Conservation (phyloP, 2,888 invertebrate genomes). For the Rotaria sp. region DNA sequence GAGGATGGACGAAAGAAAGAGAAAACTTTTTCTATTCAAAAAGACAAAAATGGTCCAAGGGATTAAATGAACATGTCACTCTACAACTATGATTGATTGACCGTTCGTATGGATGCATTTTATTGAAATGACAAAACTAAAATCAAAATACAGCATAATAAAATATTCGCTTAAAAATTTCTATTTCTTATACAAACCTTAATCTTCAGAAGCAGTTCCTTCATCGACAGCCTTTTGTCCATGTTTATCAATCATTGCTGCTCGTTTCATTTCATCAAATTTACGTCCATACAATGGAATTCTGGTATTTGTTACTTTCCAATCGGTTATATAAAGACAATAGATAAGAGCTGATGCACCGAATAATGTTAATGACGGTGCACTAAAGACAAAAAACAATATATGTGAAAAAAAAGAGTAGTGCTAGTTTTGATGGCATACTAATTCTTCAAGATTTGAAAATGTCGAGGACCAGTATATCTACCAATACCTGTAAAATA, state of each 20-base stretch:
- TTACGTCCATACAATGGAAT: slow-evolving; percentile 29
- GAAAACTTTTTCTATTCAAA: not conserved
- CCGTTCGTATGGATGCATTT: not conserved
- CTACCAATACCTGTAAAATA: not conserved
- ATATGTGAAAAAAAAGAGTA: not conserved
- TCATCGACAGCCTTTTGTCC: slow-evolving; percentile 7
- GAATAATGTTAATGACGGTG: not conserved
- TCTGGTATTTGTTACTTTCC: slow-evolving; percentile 3
- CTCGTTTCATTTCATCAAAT: slow-evolving; percentile 27
- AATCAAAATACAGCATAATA: not conserved
- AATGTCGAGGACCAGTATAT: not conserved
- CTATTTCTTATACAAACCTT: not conserved
- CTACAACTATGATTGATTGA: slow-evolving; percentile 8
- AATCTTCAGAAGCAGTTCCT: not conserved
- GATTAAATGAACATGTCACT: not conserved
- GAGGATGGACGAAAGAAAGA: not conserved
- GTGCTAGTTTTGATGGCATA: not conserved
- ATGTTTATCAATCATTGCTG: not conserved
- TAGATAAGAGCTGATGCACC: not conserved
- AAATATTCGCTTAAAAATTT: not conserved
- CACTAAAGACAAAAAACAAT: not conserved
- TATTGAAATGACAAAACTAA: not conserved
- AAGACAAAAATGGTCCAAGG: not conserved
- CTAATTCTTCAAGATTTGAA: not conserved
- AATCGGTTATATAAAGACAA: slow-evolving; percentile 1